Conservation (phyloP, 2,888 invertebrate species). For the Dicyrtomina minuta region DNA sequence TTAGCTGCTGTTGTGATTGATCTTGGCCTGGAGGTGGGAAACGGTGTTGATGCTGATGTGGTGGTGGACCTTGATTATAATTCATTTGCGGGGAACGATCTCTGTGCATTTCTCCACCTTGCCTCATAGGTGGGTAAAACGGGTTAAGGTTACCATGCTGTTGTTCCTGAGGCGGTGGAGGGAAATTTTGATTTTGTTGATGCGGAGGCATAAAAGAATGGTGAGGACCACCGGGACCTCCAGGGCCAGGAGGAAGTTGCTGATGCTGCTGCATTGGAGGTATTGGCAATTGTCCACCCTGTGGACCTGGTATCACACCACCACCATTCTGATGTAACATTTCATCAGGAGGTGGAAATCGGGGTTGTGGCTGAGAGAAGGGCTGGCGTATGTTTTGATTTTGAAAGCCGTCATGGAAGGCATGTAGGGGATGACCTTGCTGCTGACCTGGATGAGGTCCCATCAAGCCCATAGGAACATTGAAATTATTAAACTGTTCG, state of each 20-base stretch:
- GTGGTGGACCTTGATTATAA: slow-evolving; percentile 3
- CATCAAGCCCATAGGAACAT: no score
- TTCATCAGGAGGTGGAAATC: slow-evolving; percentile 8
- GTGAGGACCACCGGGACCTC: background rate
- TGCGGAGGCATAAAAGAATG: slow-evolving; percentile 3
- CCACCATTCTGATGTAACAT: slow-evolving; percentile 15
- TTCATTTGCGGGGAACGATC: no score
- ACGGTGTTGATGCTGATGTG: background rate
- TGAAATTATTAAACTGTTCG: background rate
- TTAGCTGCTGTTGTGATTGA: background rate
- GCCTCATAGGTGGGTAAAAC: no score
- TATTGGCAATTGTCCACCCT: slow-evolving; percentile 5
- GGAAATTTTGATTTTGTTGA: slow-evolving; percentile 26
- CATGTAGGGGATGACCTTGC: background rate
- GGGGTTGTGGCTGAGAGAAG: slow-evolving; percentile 24
- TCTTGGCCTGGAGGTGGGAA: background rate
- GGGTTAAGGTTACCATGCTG: no score
- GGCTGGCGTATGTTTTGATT: slow-evolving; percentile 12
- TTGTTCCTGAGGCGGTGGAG: slow-evolving; percentile 17
- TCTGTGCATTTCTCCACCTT: no score
- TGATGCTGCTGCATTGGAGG: background rate
- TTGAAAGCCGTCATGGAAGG: slow-evolving; percentile 11
- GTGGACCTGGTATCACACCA: background rate
- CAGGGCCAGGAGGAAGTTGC: background rate
- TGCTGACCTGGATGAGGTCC: background rate